Evolutionary conservation across 2,113 vertebrate species (phyloP), one percentile per base, ranked within the genome.

Genomic region (Falcunculus frontatus): DNA sequence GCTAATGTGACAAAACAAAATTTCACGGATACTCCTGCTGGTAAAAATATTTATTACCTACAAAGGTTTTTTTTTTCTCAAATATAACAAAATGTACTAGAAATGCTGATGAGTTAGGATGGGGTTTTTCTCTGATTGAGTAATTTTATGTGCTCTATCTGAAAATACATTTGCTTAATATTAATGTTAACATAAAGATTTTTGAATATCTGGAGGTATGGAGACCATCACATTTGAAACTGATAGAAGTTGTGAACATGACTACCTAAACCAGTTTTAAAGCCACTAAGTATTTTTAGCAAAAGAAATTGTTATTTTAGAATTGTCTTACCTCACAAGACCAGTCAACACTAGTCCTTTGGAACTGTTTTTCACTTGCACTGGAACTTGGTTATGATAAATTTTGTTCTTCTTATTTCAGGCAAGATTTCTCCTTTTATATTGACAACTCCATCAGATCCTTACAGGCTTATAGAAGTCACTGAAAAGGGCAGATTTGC

Each of bases 1-100:
- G 97, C 98, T 27, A 96, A 92, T 44, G 96, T 98, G 39, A 93
- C 87, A 0, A 97, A 97, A 30, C 97, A 97, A 74, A 96, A 98
- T 46, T 96, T 96, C 65, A 97, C 97, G 52, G 98, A 98, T 57
- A 80, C 96, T 30, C 98, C 98, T 50, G 94, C 91, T 87, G 93
- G 98, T 96, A 98, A 98, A 97, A 85, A 69, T 56, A 89, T 56
- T 74, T 68, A 87, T 83, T 76, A 52, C 3, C 13, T 94, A 65
- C 20, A 35, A 72, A 67, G 6, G 2, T 9, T 21, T 52, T 23
- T 52, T 41, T 12, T 6, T 4, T 7, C 14, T 89, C 27, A 70
- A 67, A 70, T 74, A 15, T 12, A 64, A 16, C 62, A 84, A 81
- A 68, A 59, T 39, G 5, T 9, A 3, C 21, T 67, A 84, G 39